Conservation (phyloP, 1,140 invertebrate species). For the Rhyacophila brunnea region DNA sequence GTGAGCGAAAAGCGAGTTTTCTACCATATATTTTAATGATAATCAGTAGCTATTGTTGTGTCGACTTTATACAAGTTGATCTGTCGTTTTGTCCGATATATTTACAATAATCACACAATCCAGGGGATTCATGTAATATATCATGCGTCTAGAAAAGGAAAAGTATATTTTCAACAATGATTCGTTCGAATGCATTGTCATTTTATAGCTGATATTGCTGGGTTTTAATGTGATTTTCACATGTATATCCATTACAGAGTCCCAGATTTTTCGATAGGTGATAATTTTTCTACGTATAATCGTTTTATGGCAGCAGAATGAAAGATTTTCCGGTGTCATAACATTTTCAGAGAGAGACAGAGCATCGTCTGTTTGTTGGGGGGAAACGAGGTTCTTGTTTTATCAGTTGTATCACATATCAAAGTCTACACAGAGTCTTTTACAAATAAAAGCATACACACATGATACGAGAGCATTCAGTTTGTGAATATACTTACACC, state of each 20-base stretch:
- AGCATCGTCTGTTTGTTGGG: slow-evolving; percentile 14
- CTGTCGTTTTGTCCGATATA: slow-evolving; percentile 7
- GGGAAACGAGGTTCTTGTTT: slow-evolving; percentile 24
- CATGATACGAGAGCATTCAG: slow-evolving; percentile 8
- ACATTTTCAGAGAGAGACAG: slow-evolving; percentile 9
- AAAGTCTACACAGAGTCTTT: slow-evolving; percentile 28
- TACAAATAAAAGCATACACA: slow-evolving; percentile 31
- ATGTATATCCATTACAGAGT: neutral
- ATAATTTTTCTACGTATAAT: neutral
- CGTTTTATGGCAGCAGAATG: slow-evolving; percentile 6
- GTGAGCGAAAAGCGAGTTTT: neutral
- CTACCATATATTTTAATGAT: neutral
- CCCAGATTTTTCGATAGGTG: neutral
- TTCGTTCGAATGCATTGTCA: neutral
- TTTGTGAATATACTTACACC: slow-evolving; percentile 12
- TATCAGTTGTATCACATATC: slow-evolving; percentile 35
- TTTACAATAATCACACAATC: neutral
- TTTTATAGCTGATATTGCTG: neutral
- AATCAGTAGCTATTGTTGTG: neutral
- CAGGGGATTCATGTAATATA: neutral
- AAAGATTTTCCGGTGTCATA: neutral
- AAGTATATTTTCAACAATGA: neutral
- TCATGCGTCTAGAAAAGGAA: neutral
- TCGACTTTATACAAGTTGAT: slow-evolving; percentile 8
- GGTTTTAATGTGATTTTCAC: too few relatives aligned